Base-by-base conservation (phyloP, 2,888 invertebrate species). In the Polietes domitor region DNA sequence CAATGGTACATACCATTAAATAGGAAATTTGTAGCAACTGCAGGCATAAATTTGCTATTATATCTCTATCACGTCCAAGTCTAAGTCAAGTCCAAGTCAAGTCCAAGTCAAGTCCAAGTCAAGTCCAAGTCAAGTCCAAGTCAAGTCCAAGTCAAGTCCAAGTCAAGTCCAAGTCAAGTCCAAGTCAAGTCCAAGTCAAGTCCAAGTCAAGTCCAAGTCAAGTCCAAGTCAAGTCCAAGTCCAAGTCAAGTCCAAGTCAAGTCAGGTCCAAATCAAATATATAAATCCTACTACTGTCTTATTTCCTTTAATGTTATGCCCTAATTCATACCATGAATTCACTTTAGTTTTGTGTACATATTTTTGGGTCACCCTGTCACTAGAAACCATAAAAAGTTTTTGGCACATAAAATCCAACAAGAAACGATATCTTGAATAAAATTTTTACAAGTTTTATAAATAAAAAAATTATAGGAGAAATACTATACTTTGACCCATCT, bases 401-500 rank as follows among this genome's bases (percentile, higher is more conserved):
- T n/a, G 3, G n/a, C 5, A n/a, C 47, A 47, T 47, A n/a, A 47
- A 37, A n/a, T 32, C 4, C 47, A n/a, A 12, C 12, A 6, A 47
- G n/a, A 47, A 47, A n/a, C 1, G n/a, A 47, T 47, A 47, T 47
- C 1, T 12, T 37, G 55, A 77, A 65, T 68, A 77, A 10, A 61
- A 10, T 71, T 75, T 65, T 65, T 72, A 28, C 58, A 79, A 79
- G 37, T 72, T 79, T 73, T 68, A 68, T 24, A 2, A 15, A 32
- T 43, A 10, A 71, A 26, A 73, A 61, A 53, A 21, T 12, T 1
- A 58, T 68, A 53, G 63, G 55, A 10, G 70, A 71, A 58, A 71
- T 61, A 21, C 53, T 71, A 47, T 63, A 77, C 77, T 77, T 53
- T 75, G 80, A 83, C 73, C 77, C n/a, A n/a, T 61, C 63, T 1